phyloP scores from a whole-genome alignment of 2,113 vertebrate genomes.

The Empidonax alnorum region DNA sequence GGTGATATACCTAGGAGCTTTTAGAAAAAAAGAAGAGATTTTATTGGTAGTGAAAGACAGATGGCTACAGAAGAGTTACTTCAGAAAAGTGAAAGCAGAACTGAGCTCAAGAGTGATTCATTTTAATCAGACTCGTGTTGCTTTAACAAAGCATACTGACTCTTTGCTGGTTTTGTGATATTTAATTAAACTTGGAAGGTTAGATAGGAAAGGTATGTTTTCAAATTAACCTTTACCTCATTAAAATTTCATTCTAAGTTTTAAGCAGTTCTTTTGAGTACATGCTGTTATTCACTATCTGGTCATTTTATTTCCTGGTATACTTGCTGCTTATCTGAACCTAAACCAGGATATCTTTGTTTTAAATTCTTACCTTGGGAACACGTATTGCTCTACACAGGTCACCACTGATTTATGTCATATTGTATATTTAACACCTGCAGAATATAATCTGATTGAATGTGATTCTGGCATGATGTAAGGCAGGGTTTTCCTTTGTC shows the following conservation, averaged over 20 bases:
- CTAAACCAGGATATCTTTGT: neutral
- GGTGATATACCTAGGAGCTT: neutral
- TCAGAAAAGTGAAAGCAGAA: neutral
- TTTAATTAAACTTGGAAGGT: constrained; percentile 17
- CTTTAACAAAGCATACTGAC: neutral
- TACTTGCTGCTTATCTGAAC: neutral
- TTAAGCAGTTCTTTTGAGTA: neutral
- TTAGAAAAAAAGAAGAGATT: neutral
- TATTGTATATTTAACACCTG: neutral
- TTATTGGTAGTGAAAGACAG: neutral
- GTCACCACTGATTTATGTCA: neutral
- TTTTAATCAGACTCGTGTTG: neutral
- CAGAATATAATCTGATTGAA: neutral
- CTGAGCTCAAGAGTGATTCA: neutral
- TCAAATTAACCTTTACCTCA: constrained; percentile 1
- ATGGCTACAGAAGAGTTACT: neutral
- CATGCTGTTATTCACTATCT: neutral
- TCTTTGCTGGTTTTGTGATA: neutral
- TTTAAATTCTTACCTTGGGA: neutral
- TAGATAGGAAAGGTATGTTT: neutral
- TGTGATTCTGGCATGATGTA: neutral
- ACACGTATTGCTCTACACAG: neutral
- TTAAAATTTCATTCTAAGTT: neutral
- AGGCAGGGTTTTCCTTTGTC: neutral
- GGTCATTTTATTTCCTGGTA: neutral